These are phyloP conservation scores for Pogonomyrmex barbatus DNA, from an alignment of 1,140 invertebrate species.

Conservation along the genomic window DNA sequence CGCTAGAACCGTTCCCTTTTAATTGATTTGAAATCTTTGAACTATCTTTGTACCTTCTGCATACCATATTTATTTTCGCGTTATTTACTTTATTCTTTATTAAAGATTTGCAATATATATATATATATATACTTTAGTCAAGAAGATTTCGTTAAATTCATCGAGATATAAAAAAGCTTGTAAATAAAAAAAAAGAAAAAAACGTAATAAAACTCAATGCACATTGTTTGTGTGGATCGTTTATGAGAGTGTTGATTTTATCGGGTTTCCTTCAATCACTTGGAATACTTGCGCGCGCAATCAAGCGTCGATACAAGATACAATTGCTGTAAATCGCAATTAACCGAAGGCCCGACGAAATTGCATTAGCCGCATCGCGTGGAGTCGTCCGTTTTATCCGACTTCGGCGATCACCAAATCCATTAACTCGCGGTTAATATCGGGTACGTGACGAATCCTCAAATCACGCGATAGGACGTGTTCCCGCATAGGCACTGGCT, in stretches of 20 bases:
- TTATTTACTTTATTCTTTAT: neutral
- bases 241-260: neutral
- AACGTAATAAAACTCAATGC: neutral
- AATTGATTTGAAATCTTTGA: neutral
- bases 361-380: neutral
- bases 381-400: slow-evolving; percentile 36
- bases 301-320: neutral
- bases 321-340: slow-evolving; percentile 16
- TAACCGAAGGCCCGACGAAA: slow-evolving; percentile 12
- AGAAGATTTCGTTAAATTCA: neutral
- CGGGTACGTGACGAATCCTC: slow-evolving; percentile 49
- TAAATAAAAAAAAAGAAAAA: neutral
- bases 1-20: neutral
- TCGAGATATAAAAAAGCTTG: neutral
- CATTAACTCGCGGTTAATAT: slow-evolving; percentile 54
- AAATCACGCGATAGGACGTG: slow-evolving; percentile 25
- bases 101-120: neutral
- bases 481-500: slow-evolving; percentile 26
- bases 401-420: slow-evolving; percentile 40
- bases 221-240: neutral
- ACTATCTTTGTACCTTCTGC: neutral
- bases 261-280: slow-evolving; percentile 2
- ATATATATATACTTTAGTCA: no score
- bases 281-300: neutral
- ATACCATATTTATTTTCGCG: slow-evolving; percentile 5